Conservation (phyloP, 2,113 vertebrate species). For the Cervus canadensis region DNA sequence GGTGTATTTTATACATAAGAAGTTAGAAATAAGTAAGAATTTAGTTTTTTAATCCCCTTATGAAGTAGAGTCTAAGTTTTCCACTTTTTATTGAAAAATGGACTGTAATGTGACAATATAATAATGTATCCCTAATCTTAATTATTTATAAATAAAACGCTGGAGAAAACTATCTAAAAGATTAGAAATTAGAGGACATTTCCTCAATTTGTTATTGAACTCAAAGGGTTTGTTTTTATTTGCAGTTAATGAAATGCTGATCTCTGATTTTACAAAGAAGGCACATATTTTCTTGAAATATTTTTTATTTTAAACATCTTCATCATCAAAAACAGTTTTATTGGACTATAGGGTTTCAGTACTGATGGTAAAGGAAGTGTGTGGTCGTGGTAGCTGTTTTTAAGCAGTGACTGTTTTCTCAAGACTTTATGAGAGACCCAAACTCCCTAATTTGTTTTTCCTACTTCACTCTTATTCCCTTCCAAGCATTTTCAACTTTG, state of each 20-base stretch:
- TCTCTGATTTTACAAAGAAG: not conserved
- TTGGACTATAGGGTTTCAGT: not conserved
- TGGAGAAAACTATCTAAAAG: not conserved
- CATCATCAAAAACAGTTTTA: not conserved
- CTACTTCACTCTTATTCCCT: not conserved
- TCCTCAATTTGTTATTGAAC: not conserved
- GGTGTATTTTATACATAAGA: not conserved
- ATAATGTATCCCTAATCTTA: not conserved
- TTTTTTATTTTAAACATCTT: not conserved
- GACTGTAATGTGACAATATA: not conserved
- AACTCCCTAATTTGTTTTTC: not conserved
- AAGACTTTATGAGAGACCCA: not conserved
- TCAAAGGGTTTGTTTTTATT: conserved; percentile 1
- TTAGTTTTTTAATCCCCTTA: not conserved
- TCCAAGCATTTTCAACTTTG: not conserved
- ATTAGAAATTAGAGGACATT: not conserved
- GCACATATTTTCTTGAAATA: not conserved
- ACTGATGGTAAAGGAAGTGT: not conserved
- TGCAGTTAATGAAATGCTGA: not conserved
- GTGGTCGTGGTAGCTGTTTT: not conserved
- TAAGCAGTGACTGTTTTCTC: not conserved
- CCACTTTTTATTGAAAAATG: not conserved
- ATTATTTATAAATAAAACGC: not conserved
- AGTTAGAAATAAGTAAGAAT: not conserved
- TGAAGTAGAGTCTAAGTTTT: not conserved